Conservation (phyloP, 1,140 invertebrate species). For the Drosophila ananassae region DNA sequence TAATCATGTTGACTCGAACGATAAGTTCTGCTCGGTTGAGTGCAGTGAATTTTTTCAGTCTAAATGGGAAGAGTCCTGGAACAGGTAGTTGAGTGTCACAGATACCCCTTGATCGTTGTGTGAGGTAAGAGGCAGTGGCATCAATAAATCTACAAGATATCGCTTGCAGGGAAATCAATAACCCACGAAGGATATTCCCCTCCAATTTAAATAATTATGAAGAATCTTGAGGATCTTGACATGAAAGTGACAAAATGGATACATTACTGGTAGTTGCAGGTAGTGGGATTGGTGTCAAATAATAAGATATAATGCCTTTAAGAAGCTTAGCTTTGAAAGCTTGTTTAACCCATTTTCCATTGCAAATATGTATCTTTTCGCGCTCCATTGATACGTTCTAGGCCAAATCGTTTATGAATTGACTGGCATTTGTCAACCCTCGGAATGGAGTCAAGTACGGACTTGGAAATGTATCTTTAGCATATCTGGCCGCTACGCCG, state of each 20-base stretch:
- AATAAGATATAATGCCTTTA: neutral
- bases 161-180: constrained; percentile 57
- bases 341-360: neutral
- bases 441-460: constrained; percentile 42
- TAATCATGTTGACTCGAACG: constrained; percentile 48
- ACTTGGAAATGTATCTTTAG: constrained; percentile 39
- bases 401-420: constrained; percentile 29
- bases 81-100: constrained; percentile 35
- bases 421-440: constrained; percentile 42
- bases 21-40: constrained; percentile 50
- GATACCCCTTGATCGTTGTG: constrained; percentile 24
- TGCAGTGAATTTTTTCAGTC: constrained; percentile 31
- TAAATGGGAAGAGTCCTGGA: constrained; percentile 11
- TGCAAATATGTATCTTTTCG: neutral
- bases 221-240: constrained; percentile 43
- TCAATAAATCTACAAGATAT: constrained; percentile 69
- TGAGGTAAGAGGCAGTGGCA: constrained; percentile 29
- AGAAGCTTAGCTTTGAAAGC: neutral
- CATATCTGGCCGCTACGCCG: constrained; percentile 44
- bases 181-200: constrained; percentile 12
- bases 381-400: constrained; percentile 6
- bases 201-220: constrained; percentile 69
- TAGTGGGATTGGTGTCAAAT: neutral
- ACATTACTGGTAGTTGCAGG: constrained; percentile 36
- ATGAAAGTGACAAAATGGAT: constrained; percentile 74